Evolutionary conservation across 1,140 invertebrate species (phyloP), one percentile per base, ranked within the genome.

Genomic region (Psilanteris sp.): DNA sequence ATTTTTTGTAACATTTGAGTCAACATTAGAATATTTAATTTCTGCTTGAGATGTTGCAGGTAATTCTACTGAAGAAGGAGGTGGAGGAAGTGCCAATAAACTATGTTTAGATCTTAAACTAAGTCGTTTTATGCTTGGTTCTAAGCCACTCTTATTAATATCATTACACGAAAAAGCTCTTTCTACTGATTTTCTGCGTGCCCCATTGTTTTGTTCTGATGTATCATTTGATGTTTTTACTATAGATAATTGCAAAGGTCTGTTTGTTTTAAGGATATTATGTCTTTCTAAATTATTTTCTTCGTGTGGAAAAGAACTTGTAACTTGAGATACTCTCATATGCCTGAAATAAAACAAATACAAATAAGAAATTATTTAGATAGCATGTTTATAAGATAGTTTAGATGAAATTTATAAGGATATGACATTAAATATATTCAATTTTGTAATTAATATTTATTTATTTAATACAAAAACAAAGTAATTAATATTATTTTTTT

Each of bases 141-240:
- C 66, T 7, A 61, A 27, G 26, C 29, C 32, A 6, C 36, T 44
- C 10, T 15, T 34, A 13, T 41, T 3, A 3, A 70, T 16, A 9
- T 61, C 66, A 7, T 34, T 70, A 14, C 66, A 70, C 4, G 66
- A 70, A 11, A 26, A 34, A 4, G 66, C 20, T 34, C 34, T 68
- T n/a, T 34, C 54, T 3, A 36, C 20, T 24, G 10, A n/a, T n/a
- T n/a, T n/a, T n/a, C n/a, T n/a, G n/a, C n/a, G n/a, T n/a, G n/a
- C n/a, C n/a, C n/a, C n/a, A n/a, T n/a, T n/a, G 1, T 15, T 16
- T 32, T 24, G 0, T 1, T 9, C 24, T 39, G 3, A 15, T 27
- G 15, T 10, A 15, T 27, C 7, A 22, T 16, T 22, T 24, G 7
- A 4, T 22, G n/a, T n/a, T n/a, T n/a, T n/a, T n/a, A n/a, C n/a